Base-by-base conservation (phyloP, 2,797 vertebrate genomes). In the Lacerta viridis region DNA sequence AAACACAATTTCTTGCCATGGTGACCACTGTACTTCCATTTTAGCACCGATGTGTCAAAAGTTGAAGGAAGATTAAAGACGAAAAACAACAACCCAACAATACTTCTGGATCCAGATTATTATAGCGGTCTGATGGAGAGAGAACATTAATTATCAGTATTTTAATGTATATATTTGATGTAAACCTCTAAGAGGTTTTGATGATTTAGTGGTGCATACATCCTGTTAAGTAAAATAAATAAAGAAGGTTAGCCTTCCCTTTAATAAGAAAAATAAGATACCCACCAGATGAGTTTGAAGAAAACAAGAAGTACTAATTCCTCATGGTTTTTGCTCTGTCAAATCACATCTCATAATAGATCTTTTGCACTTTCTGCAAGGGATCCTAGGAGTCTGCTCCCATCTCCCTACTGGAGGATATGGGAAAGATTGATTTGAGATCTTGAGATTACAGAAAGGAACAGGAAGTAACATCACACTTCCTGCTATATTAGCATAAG, bases 1-100 rank as follows among this genome's bases (percentile, higher is more conserved):
- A 84, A 80, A 80, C 18, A 84, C 68, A 29, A 68, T 59, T 75
- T 81, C 33, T 84, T 4, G 15, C 46, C 68, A 75, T 87, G 72
- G 59, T 74, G 36, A 92, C 82, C 0, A 0, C 25, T 36, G 2
- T 59, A 79, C 2, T 2, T 75, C 4, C 76, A 78, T 36, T 90
- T 86, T 71, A 87, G 68, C 1, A 36, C 76, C 64, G 80, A 55
- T 29, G 0, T 81, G 1, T 23, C 29, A 68, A 50, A 84, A 23
- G 87, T 39, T 55, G 27, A 74, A 80, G 25, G 43, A 50, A 64
- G 27, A n/a, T 5, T 55, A 69, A 29, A 5, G 61, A 6, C 1
- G 84, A 7, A 39, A 8, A 83, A 36, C 7, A 69, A 11, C 33
- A 64, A 15, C 36, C 11, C 17, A 64, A 41, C 15, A 87, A 39